Conservation (phyloP, 2,888 invertebrate species). For the Scaptomyza polygonia region DNA sequence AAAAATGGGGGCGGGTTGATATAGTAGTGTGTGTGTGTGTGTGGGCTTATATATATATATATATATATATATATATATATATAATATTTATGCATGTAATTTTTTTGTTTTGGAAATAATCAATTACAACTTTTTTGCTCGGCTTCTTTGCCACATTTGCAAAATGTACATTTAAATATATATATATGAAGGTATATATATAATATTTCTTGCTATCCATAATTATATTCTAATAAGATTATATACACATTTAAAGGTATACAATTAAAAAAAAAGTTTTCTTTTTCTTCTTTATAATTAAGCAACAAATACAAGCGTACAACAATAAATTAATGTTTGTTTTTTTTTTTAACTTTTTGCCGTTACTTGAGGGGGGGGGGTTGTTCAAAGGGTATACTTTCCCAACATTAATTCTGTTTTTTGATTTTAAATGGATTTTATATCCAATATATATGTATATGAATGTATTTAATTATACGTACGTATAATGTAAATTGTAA, state of each 20-base stretch:
- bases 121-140: constrained; percentile 38
- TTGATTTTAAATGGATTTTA: constrained; percentile 22
- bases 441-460: constrained; percentile 16
- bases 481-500: constrained; percentile 12
- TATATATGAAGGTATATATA: background rate
- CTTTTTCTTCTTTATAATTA: constrained; percentile 64
- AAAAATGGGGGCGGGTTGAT: constrained; percentile 17
- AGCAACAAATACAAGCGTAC: constrained; percentile 77
- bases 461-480: constrained; percentile 8
- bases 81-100: background rate
- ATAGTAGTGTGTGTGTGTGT: constrained; percentile 1
- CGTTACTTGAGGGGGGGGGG: constrained; percentile 52
- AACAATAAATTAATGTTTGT: constrained; percentile 72
- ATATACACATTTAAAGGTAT: constrained; percentile 62
- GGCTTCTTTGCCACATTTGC: no score
- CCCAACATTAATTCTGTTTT: constrained; percentile 32
- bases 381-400: constrained; percentile 17
- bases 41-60: background rate
- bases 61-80: constrained; percentile 1
- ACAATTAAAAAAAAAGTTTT: constrained; percentile 57
- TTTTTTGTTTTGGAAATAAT: constrained; percentile 27
- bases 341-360: constrained; percentile 59
- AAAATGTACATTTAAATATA: constrained; percentile 39
- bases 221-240: constrained; percentile 44
- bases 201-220: constrained; percentile 27